A percentile compares a stretch with the other conserved stretches of the same genome.
Conservation (phyloP, 1,140 invertebrate species). For the Adelges cooleyi region DNA sequence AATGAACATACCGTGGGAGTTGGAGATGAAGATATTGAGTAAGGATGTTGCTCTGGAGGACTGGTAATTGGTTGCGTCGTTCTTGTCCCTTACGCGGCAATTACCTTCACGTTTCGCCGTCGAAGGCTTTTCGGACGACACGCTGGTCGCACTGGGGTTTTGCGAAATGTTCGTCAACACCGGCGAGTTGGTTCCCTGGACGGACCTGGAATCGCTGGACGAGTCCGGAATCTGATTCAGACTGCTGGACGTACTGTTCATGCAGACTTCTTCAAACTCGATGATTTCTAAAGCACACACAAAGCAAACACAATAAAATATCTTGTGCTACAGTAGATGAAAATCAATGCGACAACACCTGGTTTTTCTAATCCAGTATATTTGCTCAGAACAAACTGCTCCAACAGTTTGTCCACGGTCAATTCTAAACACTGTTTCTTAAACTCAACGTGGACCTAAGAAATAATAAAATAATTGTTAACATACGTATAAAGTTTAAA, state of each 20-base stretch:
- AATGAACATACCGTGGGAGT: slow-evolving; percentile 69
- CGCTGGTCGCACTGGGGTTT: neutral
- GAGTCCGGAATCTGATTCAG: slow-evolving; percentile 1
- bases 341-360: slow-evolving; percentile 43
- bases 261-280: slow-evolving; percentile 45
- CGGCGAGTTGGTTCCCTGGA: slow-evolving; percentile 14
- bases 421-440: slow-evolving; percentile 78
- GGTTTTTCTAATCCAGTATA: slow-evolving; percentile 83
- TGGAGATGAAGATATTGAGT: slow-evolving; percentile 87
- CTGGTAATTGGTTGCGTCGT: slow-evolving; percentile 47
- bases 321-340: too few species aligned
- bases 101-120: slow-evolving; percentile 45
- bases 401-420: slow-evolving; percentile 80
- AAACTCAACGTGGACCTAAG: slow-evolving; percentile 77
- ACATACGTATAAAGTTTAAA: neutral
- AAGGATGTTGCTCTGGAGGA: slow-evolving; percentile 84
- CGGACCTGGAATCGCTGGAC: slow-evolving; percentile 8
- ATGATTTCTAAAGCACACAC: slow-evolving; percentile 39
- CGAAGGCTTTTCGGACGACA: slow-evolving; percentile 29
- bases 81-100: slow-evolving; percentile 39
- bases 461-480: too few species aligned
- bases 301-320: slow-evolving; percentile 1
- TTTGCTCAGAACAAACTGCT: slow-evolving; percentile 81
- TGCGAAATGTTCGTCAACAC: neutral
- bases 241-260: slow-evolving; percentile 13